Evolutionary conservation across 2,888 invertebrate genomes (phyloP), one percentile per base, ranked within the genome.

Genomic region (Andrena fulva): DNA sequence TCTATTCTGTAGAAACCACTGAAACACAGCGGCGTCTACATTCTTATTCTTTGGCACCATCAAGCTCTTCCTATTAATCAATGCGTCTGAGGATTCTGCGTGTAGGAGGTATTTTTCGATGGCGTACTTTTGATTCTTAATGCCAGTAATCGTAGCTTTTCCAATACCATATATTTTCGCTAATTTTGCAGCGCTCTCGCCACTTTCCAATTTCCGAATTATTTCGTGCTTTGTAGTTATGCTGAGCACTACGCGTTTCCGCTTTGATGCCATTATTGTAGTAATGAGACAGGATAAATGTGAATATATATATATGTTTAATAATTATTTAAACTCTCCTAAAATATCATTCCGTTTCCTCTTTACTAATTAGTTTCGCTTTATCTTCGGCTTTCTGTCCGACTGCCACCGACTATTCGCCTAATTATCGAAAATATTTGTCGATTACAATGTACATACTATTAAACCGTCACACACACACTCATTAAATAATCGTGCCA

Each of bases 181-280:
- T 33, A 77, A 60, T 62, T 70, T 48, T n/a, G 63, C 33, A n/a
- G 70, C 70, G 54, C 63, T 63, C 33, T 71, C 70, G 0, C 76
- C 70, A 42, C 12, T 64, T 31, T 70, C 63, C 10, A 77, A 24
- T 10, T 71, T 63, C 24, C 31, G 52, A 71, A 77, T 63, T 54
- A 77, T 71, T 6, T 71, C 54, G 27, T 56, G 56, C 56, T 77
- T 77, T n/a, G 62, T 54, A n/a, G 52, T 27, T n/a, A 77, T 54
- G 63, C 60, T 71, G 6, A 77, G 31, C 56, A 71, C 71, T 48
- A 77, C 71, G 29, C 77, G 70, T 35, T 77, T 77, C 29, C 71
- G 42, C 29, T 77, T 71, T 6, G 68, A 68, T 54, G 68, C 68
- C 68, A 68, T 68, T 68, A 54, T 31, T 35, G 24, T 68, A 10